These are phyloP conservation scores for Mus caroli DNA, from an alignment of 2,797 vertebrate genomes.

Conservation along the genomic window DNA sequence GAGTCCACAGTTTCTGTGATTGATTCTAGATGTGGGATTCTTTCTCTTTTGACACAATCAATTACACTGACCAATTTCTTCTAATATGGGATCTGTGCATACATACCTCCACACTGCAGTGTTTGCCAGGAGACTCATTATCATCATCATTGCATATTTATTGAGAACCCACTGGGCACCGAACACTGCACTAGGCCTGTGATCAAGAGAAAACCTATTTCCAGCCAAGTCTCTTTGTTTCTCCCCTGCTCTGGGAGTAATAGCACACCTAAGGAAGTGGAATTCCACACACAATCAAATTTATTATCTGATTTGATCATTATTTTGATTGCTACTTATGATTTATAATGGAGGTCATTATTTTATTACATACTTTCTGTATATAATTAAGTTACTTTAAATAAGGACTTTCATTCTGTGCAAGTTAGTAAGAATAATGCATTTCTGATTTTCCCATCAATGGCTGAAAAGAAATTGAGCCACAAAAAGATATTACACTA, in stretches of 20 bases:
- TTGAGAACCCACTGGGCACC: conserved; percentile 78
- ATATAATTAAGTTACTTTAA: conserved; percentile 89
- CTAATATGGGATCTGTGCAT: conserved; percentile 68
- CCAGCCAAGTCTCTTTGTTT: conserved; percentile 82
- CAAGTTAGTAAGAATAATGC: conserved; percentile 86
- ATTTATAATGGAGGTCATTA: conserved; percentile 89
- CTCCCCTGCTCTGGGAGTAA: conserved; percentile 84
- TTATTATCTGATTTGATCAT: conserved; percentile 89
- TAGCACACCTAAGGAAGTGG: conserved; percentile 85
- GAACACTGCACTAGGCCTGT: conserved; percentile 68
- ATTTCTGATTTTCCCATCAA: conserved; percentile 88
- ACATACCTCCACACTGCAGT: conserved; percentile 72
- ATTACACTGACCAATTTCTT: conserved; percentile 62
- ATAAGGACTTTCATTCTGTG: conserved; percentile 86
- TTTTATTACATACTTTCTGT: conserved; percentile 87
- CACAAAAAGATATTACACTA: conserved; percentile 76
- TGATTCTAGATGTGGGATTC: conserved; percentile 33
- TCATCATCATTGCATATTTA: conserved; percentile 82
- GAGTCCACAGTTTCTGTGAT: conserved; percentile 46
- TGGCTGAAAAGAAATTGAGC: conserved; percentile 82
- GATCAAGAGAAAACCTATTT: conserved; percentile 76
- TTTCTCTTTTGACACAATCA: conserved; percentile 72
- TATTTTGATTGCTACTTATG: conserved; percentile 90
- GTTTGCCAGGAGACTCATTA: conserved; percentile 80
- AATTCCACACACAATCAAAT: conserved; percentile 88